phyloP scores from a whole-genome alignment of 1,140 invertebrate genomes.

The Galendromus occidentalis region DNA sequence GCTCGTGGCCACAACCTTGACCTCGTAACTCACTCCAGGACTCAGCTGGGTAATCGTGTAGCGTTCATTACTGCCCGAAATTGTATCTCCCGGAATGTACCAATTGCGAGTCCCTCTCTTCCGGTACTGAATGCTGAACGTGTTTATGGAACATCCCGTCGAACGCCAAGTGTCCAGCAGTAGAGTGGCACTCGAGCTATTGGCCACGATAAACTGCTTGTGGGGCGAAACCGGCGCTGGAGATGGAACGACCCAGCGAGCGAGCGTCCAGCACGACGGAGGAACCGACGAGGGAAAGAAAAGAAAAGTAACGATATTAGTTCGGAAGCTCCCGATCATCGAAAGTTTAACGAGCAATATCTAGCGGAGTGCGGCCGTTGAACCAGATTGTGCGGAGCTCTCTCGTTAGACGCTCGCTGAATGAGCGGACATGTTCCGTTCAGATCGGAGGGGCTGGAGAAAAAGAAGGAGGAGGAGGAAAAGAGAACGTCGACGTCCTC shows the following conservation, averaged over 20 bases:
- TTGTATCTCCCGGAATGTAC: conserved; percentile 2
- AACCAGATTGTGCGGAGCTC: no score
- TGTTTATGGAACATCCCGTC: conserved; percentile 51
- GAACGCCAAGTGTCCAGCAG: conserved; percentile 52
- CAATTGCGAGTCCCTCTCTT: conserved; percentile 4
- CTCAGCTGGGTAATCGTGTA: conserved; percentile 5
- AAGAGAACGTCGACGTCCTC: neutral
- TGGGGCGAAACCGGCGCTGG: conserved; percentile 54
- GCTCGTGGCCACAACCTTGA: conserved; percentile 9
- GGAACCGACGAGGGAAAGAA: neutral
- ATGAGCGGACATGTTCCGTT: no score
- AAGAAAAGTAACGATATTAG: conserved; percentile 4
- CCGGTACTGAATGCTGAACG: conserved; percentile 51
- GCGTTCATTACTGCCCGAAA: neutral
- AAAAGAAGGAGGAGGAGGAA: no score
- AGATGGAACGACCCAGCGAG: neutral
- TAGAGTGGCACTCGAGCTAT: conserved; percentile 46
- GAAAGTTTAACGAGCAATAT: conserved; percentile 11
- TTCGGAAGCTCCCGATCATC: conserved; percentile 3
- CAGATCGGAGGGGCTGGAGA: no score
- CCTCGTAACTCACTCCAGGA: neutral
- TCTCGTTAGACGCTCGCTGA: no score
- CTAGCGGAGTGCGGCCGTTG: neutral
- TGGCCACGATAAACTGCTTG: conserved; percentile 45
- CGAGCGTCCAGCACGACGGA: no score